Evolutionary conservation across 2,888 invertebrate species (phyloP).

Genomic region (Xanthia icteritia): DNA sequence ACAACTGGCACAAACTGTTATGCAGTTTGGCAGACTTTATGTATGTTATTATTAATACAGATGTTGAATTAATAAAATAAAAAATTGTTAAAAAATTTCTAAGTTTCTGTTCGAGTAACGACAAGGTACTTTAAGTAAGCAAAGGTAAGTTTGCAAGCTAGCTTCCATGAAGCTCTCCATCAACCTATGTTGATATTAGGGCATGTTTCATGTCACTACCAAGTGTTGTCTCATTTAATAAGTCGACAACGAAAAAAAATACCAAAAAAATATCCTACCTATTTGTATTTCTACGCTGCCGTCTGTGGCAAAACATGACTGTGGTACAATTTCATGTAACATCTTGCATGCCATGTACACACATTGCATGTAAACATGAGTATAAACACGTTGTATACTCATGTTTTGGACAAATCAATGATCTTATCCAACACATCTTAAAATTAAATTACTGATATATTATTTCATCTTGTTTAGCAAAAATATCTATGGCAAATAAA

Average conservation of each 20-base stretch:
- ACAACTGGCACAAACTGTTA: too few species aligned
- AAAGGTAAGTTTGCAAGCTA: background rate
- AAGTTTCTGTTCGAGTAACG: background rate
- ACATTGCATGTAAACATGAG: too few species aligned
- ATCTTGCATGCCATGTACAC: background rate
- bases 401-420: background rate
- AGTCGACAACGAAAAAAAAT: background rate
- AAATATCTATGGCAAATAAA: background rate
- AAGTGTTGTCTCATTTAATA: background rate
- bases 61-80: too few species aligned
- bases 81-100: background rate
- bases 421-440: too few species aligned
- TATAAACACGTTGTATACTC: too few species aligned
- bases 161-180: background rate
- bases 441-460: too few species aligned
- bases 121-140: background rate
- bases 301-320: background rate
- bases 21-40: too few species aligned
- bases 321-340: background rate
- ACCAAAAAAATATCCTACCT: background rate
- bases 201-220: background rate
- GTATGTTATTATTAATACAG: too few species aligned
- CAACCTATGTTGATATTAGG: background rate
- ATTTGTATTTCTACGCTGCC: too few species aligned
- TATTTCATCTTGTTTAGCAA: background rate